phyloP scores from a whole-genome alignment of 2,888 invertebrate species.

The Clistopyga incitator region DNA sequence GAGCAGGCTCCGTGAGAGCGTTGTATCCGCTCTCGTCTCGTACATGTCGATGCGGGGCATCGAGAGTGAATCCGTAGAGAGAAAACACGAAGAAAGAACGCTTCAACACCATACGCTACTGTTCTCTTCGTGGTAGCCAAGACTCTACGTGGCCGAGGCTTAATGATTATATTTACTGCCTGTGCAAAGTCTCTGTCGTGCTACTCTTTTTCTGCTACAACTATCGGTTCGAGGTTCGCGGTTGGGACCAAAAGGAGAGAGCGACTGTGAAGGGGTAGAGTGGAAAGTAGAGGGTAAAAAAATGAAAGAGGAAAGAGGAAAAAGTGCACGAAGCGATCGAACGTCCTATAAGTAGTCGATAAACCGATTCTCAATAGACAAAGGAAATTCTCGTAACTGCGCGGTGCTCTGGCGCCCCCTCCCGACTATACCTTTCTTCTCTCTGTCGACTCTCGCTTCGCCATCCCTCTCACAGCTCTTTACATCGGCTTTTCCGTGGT shows the following conservation, averaged over 20 bases:
- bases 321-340: conserved; percentile 48
- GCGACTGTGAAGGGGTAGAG: conserved; percentile 25
- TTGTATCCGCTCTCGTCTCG: conserved; percentile 73
- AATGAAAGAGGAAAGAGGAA: not conserved
- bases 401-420: not conserved
- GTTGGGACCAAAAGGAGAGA: conserved; percentile 48
- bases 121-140: conserved; percentile 31
- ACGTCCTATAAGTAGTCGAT: conserved; percentile 79
- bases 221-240: conserved; percentile 36
- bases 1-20: conserved; percentile 59
- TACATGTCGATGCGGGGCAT: conserved; percentile 74
- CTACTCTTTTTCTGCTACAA: conserved; percentile 44
- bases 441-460: conserved; percentile 34
- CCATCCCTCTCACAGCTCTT: conserved; percentile 21
- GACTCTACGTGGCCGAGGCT: conserved; percentile 67
- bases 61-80: conserved; percentile 42
- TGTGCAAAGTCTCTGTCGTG: conserved; percentile 47
- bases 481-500: conserved; percentile 45
- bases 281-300: not conserved
- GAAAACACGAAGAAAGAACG: conserved; percentile 31
- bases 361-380: conserved; percentile 80
- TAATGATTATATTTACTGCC: conserved; percentile 81
- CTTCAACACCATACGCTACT: conserved; percentile 32
- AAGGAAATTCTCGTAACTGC: conserved; percentile 68
- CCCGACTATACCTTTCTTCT: conserved; percentile 17